Evolutionary conservation across 2,113 vertebrate species (phyloP).

Genomic region (Lucifuga dentata): DNA sequence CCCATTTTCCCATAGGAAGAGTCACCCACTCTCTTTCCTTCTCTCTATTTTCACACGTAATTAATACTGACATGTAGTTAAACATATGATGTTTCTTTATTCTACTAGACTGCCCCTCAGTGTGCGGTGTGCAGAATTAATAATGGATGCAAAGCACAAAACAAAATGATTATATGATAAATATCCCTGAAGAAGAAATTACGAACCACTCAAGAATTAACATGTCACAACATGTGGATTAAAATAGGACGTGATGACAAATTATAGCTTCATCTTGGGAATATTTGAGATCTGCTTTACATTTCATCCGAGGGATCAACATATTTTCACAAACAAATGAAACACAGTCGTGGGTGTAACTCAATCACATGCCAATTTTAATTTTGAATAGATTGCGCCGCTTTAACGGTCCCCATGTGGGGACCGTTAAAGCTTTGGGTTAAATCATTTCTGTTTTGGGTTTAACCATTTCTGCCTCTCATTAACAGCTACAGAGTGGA

Average conservation of each 20-base stretch:
- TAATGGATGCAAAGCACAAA: background rate
- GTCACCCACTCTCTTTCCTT: conserved; percentile 17
- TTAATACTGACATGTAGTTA: conserved; percentile 34
- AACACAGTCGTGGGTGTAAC: background rate
- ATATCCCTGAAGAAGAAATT: background rate
- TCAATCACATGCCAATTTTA: conserved; percentile 25
- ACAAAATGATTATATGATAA: conserved; percentile 9
- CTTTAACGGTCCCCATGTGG: conserved; percentile 4
- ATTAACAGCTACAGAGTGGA: conserved; percentile 21
- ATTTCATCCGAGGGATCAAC: conserved; percentile 17
- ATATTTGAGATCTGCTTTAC: conserved; percentile 27
- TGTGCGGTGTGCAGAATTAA: conserved; percentile 6
- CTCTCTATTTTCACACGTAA: conserved; percentile 15
- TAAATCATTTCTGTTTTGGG: conserved; percentile 27
- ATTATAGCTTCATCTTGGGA: conserved; percentile 27
- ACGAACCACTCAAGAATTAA: conserved; percentile 26
- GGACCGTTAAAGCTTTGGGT: conserved; percentile 20
- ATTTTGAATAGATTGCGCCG: background rate
- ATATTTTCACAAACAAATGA: conserved; percentile 10
- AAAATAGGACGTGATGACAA: conserved; percentile 43
- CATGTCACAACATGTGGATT: conserved; percentile 71
- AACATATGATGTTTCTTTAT: conserved; percentile 30
- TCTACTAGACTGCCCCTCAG: conserved; percentile 3
- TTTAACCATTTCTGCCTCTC: conserved; percentile 29
- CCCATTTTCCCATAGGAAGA: conserved; percentile 73